Base-by-base conservation (phyloP, 2,113 vertebrate genomes). In the Lathamus discolor region DNA sequence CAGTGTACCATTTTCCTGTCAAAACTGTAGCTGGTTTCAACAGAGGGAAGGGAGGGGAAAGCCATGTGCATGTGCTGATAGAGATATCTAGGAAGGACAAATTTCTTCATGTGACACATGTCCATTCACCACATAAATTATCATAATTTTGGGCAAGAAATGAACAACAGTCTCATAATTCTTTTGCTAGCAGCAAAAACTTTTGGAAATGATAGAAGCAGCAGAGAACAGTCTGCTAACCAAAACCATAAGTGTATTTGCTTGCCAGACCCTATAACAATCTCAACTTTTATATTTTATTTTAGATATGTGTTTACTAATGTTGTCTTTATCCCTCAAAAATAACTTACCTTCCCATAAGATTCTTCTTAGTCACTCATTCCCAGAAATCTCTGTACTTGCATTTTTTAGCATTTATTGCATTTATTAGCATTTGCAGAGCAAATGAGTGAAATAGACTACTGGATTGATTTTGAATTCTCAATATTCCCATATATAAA, bases 81-180 rank as follows among this genome's bases (percentile, higher is more conserved):
- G 88, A 96, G 68, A 61, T 93, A 96, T 92, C 91, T 91, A 39
- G 43, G 88, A 91, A 93, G 80, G 55, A 81, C 94, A 92, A 92
- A 81, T 33, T 83, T 88, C 86, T 81, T 86, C 51, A 55, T 62
- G 24, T 84, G 69, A 73, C 76, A 83, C 79, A 75, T 33, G 55
- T 54, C 90, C 55, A 84, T 31, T 37, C 37, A 37, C 37, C 37
- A 37, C 37, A 37, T 37, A 37, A 37, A 37, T 37, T 37, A 37
- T 37, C 37, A 37, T 37, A 37, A 37, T 37, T 37, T 37, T 37
- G 37, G 37, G 37, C 37, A 37, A 37, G 37, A 37, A 37, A 74
- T 39, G 61, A 41, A 83, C 46, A 86, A 37, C 25, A 83, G n/a
- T 27, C 35, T 81, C 68, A 28, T 83, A 86, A 83, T 63, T 79